phyloP scores from a whole-genome alignment of 53 echinoderm and acorn worm genomes.

The Arbacia lixula region DNA sequence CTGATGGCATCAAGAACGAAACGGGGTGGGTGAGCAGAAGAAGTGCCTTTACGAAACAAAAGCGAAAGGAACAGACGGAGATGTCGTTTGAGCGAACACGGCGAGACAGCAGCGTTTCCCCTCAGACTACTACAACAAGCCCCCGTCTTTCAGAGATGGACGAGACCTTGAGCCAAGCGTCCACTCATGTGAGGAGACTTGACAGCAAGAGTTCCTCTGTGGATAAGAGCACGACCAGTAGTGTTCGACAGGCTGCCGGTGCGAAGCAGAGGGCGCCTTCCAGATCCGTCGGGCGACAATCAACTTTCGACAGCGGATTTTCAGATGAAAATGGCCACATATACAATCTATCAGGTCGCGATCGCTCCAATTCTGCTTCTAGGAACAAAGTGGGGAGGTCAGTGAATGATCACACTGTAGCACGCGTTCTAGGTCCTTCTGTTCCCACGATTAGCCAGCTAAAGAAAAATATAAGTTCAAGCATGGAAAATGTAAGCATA shows the following conservation, averaged over 20 bases:
- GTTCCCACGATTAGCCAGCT: neutral
- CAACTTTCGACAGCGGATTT: constrained; percentile 95
- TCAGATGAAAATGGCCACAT: constrained; percentile 88
- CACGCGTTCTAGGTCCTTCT: neutral
- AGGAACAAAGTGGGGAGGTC: neutral
- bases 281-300: constrained; percentile 65
- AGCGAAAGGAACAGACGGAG: constrained; percentile 27
- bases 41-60: constrained; percentile 63
- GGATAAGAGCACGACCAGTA: neutral
- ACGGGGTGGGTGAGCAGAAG: constrained; percentile 90
- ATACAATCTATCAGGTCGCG: constrained; percentile 22
- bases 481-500: neutral
- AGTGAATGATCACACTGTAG: neutral
- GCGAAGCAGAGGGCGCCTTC: constrained; percentile 1
- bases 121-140: constrained; percentile 28
- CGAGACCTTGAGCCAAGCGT: neutral
- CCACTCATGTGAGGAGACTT: constrained; percentile 1
- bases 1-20: constrained; percentile 85
- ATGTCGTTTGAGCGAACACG: neutral
- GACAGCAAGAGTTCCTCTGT: constrained; percentile 14
- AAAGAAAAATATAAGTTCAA: neutral
- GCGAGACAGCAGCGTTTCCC: neutral
- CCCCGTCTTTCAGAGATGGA: constrained; percentile 18
- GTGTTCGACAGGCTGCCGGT: constrained; percentile 2
- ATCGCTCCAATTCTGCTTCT: constrained; percentile 9